Evolutionary conservation across 2,113 vertebrate species (phyloP), one percentile per base, ranked within the genome.

Genomic region (Xenopus laevis): DNA sequence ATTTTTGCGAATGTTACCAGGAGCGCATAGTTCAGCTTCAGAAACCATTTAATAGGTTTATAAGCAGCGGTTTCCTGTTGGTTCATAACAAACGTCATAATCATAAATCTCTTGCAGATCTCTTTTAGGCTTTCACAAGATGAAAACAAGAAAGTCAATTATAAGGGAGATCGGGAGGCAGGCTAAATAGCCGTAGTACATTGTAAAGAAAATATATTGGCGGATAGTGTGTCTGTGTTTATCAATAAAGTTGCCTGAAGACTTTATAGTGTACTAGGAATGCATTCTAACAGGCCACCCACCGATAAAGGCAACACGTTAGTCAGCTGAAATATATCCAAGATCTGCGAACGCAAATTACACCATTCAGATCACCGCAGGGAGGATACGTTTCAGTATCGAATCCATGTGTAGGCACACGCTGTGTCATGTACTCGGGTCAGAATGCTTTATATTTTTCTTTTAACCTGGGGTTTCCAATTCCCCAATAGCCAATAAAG

Each of bases 301-400:
- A 68, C 27, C 27, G 74, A 45, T 77, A 64, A 77, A 77, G 66
- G 46, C 74, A 77, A 77, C 74, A 77, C 55, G 11, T 70, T 46
- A 21, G 11, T 70, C 52, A 21, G 53, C 47, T 77, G 60, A 77
- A 55, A 70, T 30, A 68, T 62, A 75, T 64, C 50, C 66, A 70
- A 68, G 59, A 76, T 69, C 47, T 76, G 47, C 16, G 62, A 44
- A 44, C 58, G 52, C 67, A 69, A 69, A 69, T 64, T 63, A 63
- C 55, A 63, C 30, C 67, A 70, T 63, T 13, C 20, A 46, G 57
- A 69, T 62, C 66, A 69, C 59, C 16, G 17, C 33, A 30, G 66
- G 50, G 59, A 57, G 50, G 7, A 27, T 3, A 40, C 50, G 16
- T 20, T 50, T 57, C 9, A 21, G 60, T 23, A 23, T 33, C 21